These are phyloP conservation scores for Oreochromis grahami DNA, from an alignment of 2,797 vertebrate genomes.

Conservation along the genomic window DNA sequence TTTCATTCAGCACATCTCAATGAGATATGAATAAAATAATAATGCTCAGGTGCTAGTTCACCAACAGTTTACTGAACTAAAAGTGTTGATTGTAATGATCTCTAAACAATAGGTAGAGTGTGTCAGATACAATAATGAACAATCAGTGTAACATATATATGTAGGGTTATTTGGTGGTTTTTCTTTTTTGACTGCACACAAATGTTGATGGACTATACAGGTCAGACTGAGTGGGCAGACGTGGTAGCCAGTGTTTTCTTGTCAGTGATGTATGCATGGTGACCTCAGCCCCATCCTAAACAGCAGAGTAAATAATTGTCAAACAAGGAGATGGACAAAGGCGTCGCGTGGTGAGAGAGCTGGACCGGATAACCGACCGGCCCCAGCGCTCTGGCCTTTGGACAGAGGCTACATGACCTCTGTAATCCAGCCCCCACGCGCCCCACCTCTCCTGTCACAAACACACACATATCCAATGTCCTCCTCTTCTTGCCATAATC, in stretches of 20 bases:
- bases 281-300: slow-evolving; percentile 63
- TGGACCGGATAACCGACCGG: slow-evolving; percentile 40
- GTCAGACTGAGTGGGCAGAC: slow-evolving; percentile 39
- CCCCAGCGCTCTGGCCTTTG: slow-evolving; percentile 43
- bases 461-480: not conserved
- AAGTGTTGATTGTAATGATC: not conserved
- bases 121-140: not conserved
- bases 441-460: not conserved
- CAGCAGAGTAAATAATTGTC: slow-evolving; percentile 81
- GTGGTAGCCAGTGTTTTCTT: slow-evolving; percentile 42
- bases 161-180: not conserved
- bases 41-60: not conserved
- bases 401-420: slow-evolving; percentile 63
- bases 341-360: slow-evolving; percentile 60
- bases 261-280: slow-evolving; percentile 65
- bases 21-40: not conserved
- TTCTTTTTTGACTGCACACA: not conserved
- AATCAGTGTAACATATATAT: not conserved
- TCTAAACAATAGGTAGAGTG: not conserved
- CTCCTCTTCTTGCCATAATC: slow-evolving; percentile 37
- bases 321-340: slow-evolving; percentile 77
- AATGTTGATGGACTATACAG: not conserved
- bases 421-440: slow-evolving; percentile 43
- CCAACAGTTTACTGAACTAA: not conserved
- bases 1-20: not conserved